phyloP scores from a whole-genome alignment of 30 jellyfish, hydroid and myxozoan genomes.

The Nemopilema nomurai region DNA sequence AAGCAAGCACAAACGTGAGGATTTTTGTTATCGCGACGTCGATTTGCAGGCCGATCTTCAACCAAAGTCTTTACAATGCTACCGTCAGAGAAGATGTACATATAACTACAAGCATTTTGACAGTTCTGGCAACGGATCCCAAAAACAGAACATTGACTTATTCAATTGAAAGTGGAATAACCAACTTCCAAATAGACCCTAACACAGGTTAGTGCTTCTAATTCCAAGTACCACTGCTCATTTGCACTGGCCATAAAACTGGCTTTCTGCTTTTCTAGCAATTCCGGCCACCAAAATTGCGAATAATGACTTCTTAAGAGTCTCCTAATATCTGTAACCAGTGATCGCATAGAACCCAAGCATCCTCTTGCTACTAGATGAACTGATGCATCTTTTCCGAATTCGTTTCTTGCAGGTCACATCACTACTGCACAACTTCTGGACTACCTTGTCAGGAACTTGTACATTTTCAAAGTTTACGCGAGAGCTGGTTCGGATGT shows the following conservation, averaged over 20 bases:
- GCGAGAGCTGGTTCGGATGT: constrained; percentile 48
- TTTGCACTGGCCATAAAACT: too few species aligned
- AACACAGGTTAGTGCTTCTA: constrained; percentile 25
- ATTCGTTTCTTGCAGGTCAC: constrained; percentile 38
- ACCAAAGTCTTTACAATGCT: constrained; percentile 48
- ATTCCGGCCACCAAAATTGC: too few species aligned
- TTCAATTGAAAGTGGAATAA: constrained; percentile 41
- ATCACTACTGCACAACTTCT: constrained; percentile 45
- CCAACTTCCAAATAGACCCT: constrained; percentile 26
- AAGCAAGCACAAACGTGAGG: constrained; percentile 9
- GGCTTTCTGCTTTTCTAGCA: too few species aligned
- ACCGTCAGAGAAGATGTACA: constrained; percentile 61
- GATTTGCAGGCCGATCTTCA: constrained; percentile 68
- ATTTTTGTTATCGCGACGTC: constrained; percentile 18
- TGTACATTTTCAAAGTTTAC: constrained; percentile 62
- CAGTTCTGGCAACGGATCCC: constrained; percentile 59
- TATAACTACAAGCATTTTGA: constrained; percentile 37
- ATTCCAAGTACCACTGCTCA: too few species aligned
- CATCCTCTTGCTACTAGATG: background rate
- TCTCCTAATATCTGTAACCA: too few species aligned
- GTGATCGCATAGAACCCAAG: background rate
- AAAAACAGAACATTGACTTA: constrained; percentile 51
- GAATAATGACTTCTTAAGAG: too few species aligned
- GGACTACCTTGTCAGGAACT: constrained; percentile 44
- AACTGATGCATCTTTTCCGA: background rate